Evolutionary conservation across 2,888 invertebrate genomes (phyloP), one percentile per base, ranked within the genome.

Genomic region (Catocala sponsa): DNA sequence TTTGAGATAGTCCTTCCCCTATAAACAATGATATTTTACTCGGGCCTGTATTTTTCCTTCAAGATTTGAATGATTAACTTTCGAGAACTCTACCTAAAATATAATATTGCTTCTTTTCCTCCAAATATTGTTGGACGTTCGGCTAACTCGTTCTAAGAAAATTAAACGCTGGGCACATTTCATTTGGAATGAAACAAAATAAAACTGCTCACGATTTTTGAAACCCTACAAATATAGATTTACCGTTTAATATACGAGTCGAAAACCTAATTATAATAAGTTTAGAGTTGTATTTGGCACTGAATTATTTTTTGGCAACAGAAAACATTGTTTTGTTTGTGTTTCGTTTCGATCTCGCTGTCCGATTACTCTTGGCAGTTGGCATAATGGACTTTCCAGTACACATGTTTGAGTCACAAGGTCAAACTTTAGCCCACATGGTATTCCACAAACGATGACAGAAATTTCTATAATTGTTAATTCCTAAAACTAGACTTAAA

Each of bases 281-380:
- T 0, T 10, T 60, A 65, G 54, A 46, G 56, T 54, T 49, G 10
- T 76, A 47, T 55, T 5, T 78, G 6, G 58, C 43, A 6, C 4
- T 52, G 13, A 25, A 35, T 25, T 42, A n/a, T 44, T 15, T 11
- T 65, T 68, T 46, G 9, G 46, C 33, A 51, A 48, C 41, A 7
- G 35, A 15, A 55, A 50, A 7, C 5, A 13, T 35, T 56, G 55
- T 43, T 59, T 63, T 75, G 55, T 65, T 61, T 52, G 33, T 62
- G 59, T 75, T 75, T 57, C 55, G 64, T 69, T 66, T 55, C 56
- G 76, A 65, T 69, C 60, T 43, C 13, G 41, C 47, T 50, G 55
- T 25, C 47, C 12, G 75, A 76, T 78, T 63, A 59, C 38, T 52
- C 7, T 76, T 76, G 74, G 77, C 79, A 76, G 42, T 32, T 60